Evolutionary conservation across 2,888 invertebrate species (phyloP).

Genomic region (Drosophila anomalata): DNA sequence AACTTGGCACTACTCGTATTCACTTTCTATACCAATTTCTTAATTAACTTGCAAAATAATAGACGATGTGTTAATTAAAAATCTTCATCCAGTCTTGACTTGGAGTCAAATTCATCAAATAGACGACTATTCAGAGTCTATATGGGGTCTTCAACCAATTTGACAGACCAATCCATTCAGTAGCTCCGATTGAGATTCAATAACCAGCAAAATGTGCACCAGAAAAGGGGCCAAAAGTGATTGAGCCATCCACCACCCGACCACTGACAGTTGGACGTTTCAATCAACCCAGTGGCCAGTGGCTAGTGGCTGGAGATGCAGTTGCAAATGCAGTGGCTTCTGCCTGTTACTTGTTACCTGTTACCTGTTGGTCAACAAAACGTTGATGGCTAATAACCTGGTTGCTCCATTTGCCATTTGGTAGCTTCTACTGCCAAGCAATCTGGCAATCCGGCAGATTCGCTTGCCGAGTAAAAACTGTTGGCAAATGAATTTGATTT

Average conservation of each 20-base stretch:
- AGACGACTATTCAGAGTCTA: not conserved
- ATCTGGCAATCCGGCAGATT: constrained; percentile 19
- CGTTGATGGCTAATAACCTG: constrained; percentile 71
- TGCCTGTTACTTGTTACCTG: constrained; percentile 19
- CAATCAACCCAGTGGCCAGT: constrained; percentile 50
- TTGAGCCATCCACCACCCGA: constrained; percentile 12
- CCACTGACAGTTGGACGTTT: constrained; percentile 51
- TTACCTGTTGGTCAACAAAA: constrained; percentile 37
- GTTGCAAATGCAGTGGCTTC: constrained; percentile 17
- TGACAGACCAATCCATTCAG: not conserved
- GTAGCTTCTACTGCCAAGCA: constrained; percentile 18
- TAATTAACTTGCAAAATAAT: no score
- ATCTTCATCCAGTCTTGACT: not conserved
- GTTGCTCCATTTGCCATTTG: constrained; percentile 64
- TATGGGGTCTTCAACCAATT: not conserved
- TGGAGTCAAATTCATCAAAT: constrained; percentile 11
- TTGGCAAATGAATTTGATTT: constrained; percentile 70
- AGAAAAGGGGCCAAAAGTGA: constrained; percentile 8
- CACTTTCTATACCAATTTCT: no score
- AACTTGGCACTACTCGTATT: no score
- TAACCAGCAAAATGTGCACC: not conserved
- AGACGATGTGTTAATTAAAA: not conserved
- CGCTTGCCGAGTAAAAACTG: constrained; percentile 37
- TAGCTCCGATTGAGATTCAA: constrained; percentile 5
- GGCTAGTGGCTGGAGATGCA: constrained; percentile 8